Base-by-base conservation (phyloP, 2,888 invertebrate species). In the Drosophila neonasuta region DNA sequence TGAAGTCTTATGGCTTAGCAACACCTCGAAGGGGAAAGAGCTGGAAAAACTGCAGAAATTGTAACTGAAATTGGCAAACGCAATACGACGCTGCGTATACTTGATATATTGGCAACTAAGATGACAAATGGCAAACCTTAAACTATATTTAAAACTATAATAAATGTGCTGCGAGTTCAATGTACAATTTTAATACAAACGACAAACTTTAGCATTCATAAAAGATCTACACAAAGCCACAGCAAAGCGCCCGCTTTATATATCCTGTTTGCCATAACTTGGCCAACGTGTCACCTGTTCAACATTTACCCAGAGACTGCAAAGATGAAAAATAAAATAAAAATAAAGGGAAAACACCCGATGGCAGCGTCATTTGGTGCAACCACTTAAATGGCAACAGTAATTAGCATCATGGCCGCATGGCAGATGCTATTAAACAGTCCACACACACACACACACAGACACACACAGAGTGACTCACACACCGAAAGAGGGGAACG, bases 381-480 rank as follows among this genome's bases (percentile, higher is more conserved):
- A 86, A 83, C 83, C 84, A 83, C 81, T 81, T 86, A 81, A 81
- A 86, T 86, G 86, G 79, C 82, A 86, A 57, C 81, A 77, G 79
- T 82, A 82, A 82, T 82, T 82, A 82, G 82, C 82, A 84, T 84
- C 82, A 83, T 81, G 82, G 85, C 80, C 84, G 76, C 78, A 74
- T 85, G 86, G 80, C 83, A 82, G 86, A 83, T 81, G 86, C 81
- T 81, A 83, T 81, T 86, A 86, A 81, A 74, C 76, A 86, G 76
- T 76, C 68, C 72, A 51, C 60, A 60, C 80, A 34, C 65, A 64
- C 30, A 48, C n/a, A n/a, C n/a, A n/a, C n/a, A n/a, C n/a, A n/a
- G n/a, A n/a, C n/a, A n/a, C n/a, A n/a, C n/a, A n/a, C n/a, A 13
- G 20, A 20, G 20, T 20, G 20, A 20, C 20, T 20, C 24, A 15